Evolutionary conservation across 2,113 vertebrate species (phyloP), one percentile per base, ranked within the genome.

Genomic region (Pachyramphus minor): DNA sequence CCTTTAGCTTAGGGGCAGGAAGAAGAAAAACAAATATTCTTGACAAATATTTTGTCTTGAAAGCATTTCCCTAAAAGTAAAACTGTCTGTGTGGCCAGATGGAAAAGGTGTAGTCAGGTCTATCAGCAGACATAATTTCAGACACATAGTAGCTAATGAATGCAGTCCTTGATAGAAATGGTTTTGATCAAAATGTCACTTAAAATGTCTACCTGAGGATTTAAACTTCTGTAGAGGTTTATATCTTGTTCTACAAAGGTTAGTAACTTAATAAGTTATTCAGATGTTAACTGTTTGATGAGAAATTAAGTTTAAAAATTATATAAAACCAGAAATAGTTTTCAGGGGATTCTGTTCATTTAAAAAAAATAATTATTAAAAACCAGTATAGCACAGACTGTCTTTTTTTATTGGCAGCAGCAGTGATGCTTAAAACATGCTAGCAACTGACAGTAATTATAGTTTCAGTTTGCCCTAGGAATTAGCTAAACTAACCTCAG

Each of bases 1-100:
- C 28, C 31, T 77, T 92, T 84, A 82, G 63, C 79, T 93, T 47
- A 74, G 19, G 68, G 53, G 50, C 73, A 90, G 59, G 78, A 84
- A 77, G 60, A 67, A 50, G 44, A 79, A 93, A 93, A 97, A 41
- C 25, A 96, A 94, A 95, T 75, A 90, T 63, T 67, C 47, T 30
- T 90, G 63, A 66, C 22, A 85, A 93, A 95, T 83, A 80, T 82
- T 93, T 95, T 90, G 37, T 41, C 71, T 83, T 73, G 47, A 80
- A 95, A 93, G 19, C 8, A 80, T 82, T 90, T 84, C n/a, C 53
- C 55, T 87, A 27, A 80, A 94, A 87, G 28, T 79, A 69, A n/a
- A 79, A 39, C 62, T 42, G 0, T 27, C 30, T 91, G 76, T 96
- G 93, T 85, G 84, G 89, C 69, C 95, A 85, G 60, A 73, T 37